Percentiles rank a stretch among this genome's conserved stretches.
These are phyloP conservation scores for Aphelenchoides fujianensis DNA, from an alignment of 1,140 invertebrate species.

Conservation along the genomic window DNA sequence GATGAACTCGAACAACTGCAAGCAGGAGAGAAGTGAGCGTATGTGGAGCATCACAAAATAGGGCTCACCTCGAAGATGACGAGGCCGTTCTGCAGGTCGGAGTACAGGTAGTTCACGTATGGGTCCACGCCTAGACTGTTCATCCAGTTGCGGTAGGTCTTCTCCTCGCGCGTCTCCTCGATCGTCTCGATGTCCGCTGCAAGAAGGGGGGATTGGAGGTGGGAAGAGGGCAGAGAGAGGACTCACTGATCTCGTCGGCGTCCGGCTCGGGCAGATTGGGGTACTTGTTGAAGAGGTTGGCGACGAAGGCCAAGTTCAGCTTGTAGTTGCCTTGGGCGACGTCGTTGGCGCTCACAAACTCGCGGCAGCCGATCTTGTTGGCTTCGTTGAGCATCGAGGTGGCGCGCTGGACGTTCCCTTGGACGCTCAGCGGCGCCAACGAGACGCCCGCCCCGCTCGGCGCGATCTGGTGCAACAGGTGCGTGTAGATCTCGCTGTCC, in stretches of 20 bases:
- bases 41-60: slow-evolving; percentile 71
- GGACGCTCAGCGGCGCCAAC: slow-evolving; percentile 72
- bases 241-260: slow-evolving; percentile 61
- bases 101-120: slow-evolving; percentile 94
- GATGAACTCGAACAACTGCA: slow-evolving; percentile 88
- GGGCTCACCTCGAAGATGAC: slow-evolving; percentile 85
- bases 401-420: slow-evolving; percentile 71
- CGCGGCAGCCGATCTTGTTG: slow-evolving; percentile 86
- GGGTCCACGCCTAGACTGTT: slow-evolving; percentile 96
- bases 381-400: slow-evolving; percentile 94
- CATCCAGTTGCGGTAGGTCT: slow-evolving; percentile 98
- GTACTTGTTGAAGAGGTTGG: slow-evolving; percentile 98
- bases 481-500: slow-evolving; percentile 91
- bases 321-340: slow-evolving; percentile 95
- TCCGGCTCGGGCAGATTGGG: slow-evolving; percentile 70
- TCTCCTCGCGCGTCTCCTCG: slow-evolving; percentile 80
- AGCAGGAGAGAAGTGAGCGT: slow-evolving; percentile 9
- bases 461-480: slow-evolving; percentile 90
- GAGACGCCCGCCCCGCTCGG: slow-evolving; percentile 79
- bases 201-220: slow-evolving; percentile 63
- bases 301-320: slow-evolving; percentile 95
- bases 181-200: slow-evolving; percentile 48
- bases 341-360: slow-evolving; percentile 88
- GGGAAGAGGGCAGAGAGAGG: background rate
- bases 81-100: slow-evolving; percentile 90